A percentile compares a stretch with the other conserved stretches of the same genome.
These are phyloP conservation scores for Chinchilla lanigera DNA, from an alignment of 2,113 vertebrate genomes.

Conservation along the genomic window DNA sequence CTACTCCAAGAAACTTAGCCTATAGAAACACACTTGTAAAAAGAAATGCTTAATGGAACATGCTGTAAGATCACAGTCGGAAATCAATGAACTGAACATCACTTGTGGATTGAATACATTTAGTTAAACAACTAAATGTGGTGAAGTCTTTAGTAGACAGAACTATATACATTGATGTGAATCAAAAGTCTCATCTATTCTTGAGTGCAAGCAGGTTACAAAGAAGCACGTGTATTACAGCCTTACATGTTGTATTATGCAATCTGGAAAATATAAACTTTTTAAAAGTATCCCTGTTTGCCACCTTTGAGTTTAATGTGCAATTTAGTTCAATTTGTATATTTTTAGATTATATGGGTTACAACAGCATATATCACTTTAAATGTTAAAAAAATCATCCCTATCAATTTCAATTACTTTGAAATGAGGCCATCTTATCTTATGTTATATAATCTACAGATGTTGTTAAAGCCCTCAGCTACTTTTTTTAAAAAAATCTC, in stretches of 20 bases:
- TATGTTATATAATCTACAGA: not conserved
- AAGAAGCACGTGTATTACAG: not conserved
- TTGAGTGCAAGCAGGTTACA: not conserved
- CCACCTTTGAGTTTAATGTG: not conserved
- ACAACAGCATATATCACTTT: not conserved
- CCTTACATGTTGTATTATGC: not conserved
- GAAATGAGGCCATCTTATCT: not conserved
- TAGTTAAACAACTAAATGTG: not conserved
- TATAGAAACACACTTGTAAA: not conserved
- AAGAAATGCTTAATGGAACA: not conserved
- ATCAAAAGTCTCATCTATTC: not conserved
- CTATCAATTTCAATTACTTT: constrained; percentile 33
- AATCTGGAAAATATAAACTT: not conserved
- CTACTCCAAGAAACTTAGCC: not conserved
- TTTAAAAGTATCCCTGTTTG: not conserved
- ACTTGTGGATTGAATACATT: not conserved
- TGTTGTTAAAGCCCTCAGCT: not conserved
- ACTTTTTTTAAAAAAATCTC: not conserved
- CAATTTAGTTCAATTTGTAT: not conserved
- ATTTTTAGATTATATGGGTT: not conserved
- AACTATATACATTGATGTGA: not conserved
- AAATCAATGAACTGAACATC: not conserved
- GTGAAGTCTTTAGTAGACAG: not conserved
- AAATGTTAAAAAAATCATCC: not conserved
- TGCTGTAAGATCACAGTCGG: not conserved